Conservation (phyloP, 2,113 vertebrate species). For the Alethe diademata region DNA sequence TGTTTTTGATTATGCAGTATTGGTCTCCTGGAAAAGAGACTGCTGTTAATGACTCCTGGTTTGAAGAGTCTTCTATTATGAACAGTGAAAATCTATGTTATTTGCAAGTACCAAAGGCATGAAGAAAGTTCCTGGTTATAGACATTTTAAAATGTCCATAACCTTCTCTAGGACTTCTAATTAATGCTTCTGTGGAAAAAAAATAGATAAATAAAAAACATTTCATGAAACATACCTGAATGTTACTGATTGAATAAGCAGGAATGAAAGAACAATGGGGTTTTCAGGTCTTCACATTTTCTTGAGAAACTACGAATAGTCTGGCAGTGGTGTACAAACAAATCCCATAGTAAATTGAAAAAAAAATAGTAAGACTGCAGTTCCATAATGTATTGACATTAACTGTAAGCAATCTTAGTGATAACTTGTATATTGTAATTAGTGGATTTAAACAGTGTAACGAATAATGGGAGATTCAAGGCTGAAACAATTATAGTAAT, state of each 20-base stretch:
- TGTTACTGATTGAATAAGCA: neutral
- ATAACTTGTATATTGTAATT: neutral
- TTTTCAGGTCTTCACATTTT: neutral
- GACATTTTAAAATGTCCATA: neutral
- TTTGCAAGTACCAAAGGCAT: neutral
- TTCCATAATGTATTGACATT: neutral
- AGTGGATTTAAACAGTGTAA: neutral
- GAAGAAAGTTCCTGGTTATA: neutral
- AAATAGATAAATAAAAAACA: neutral
- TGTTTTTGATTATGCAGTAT: neutral
- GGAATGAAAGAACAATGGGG: neutral
- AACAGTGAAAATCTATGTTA: neutral
- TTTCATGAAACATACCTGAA: neutral
- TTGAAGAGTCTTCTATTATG: neutral
- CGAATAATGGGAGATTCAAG: neutral
- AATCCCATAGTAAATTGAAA: fast-evolving
- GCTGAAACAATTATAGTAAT: neutral
- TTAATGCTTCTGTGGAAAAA: neutral
- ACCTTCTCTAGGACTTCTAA: neutral
- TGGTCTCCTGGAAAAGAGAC: neutral
- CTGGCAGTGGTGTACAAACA: neutral
- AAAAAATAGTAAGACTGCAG: neutral
- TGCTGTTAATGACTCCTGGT: neutral
- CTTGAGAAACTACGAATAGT: neutral
- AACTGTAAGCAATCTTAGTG: neutral